Evolutionary conservation across 2,888 invertebrate genomes (phyloP).

Genomic region (Calameuta filiformis): DNA sequence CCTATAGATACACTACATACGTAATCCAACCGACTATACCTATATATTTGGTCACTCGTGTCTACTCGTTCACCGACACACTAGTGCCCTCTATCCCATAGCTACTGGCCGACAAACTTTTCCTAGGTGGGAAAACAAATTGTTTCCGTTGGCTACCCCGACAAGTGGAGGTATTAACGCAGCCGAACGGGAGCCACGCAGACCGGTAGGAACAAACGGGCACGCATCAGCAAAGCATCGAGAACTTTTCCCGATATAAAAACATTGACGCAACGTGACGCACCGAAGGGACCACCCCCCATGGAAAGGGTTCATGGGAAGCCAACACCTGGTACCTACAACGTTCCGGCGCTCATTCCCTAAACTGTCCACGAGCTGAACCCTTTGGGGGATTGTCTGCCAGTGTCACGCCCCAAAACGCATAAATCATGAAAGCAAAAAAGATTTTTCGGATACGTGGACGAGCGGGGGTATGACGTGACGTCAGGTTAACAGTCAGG

Average conservation of each 20-base stretch:
- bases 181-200: neutral
- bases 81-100: neutral
- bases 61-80: neutral
- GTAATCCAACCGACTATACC: neutral
- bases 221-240: neutral
- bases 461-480: neutral
- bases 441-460: conserved; percentile 8
- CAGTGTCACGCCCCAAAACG: conserved; percentile 16
- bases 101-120: neutral
- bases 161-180: neutral
- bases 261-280: conserved; percentile 1
- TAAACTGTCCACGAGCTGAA: neutral
- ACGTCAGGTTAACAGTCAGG: neutral
- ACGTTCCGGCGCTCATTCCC: neutral
- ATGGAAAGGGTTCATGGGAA: conserved; percentile 1
- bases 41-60: neutral
- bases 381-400: conserved; percentile 1
- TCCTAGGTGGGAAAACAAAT: neutral
- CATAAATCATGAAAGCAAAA: conserved; percentile 22
- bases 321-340: neutral
- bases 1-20: neutral
- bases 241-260: neutral
- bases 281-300: neutral
- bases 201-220: neutral
- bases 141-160: neutral